phyloP scores from a whole-genome alignment of 2,888 invertebrate species.

The Herminia tarsipennalis region DNA sequence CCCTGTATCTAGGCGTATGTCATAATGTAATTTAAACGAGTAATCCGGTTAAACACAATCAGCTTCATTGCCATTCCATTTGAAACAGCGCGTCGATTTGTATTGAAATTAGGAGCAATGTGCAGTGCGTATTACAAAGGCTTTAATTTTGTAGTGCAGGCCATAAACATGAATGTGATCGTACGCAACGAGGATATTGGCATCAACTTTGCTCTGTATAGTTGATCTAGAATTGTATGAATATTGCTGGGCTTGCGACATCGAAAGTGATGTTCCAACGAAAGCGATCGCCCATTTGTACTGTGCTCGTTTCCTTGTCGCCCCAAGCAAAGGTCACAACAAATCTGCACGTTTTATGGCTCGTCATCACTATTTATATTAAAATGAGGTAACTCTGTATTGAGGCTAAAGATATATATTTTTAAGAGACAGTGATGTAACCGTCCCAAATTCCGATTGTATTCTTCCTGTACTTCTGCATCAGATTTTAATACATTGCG shows the following conservation, averaged over 20 bases:
- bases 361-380: conserved; percentile 30
- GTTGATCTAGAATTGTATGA: conserved; percentile 43
- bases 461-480: no score
- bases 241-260: conserved; percentile 43
- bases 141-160: conserved; percentile 26
- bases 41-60: neutral
- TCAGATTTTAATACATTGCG: no score
- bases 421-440: no score
- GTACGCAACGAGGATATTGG: conserved; percentile 39
- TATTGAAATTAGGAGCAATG: neutral
- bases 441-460: no score
- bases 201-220: conserved; percentile 43
- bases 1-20: neutral
- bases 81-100: neutral
- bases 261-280: conserved; percentile 57
- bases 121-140: conserved; percentile 23
- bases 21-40: neutral
- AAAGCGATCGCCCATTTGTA: conserved; percentile 58
- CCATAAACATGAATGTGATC: conserved; percentile 20
- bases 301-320: conserved; percentile 39
- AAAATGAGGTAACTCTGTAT: no score
- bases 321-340: conserved; percentile 34
- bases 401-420: no score
- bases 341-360: conserved; percentile 43
- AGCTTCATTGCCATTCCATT: neutral